Evolutionary conservation across 2,113 vertebrate species (phyloP), one percentile per base, ranked within the genome.

Genomic region (Mesocricetus auratus): DNA sequence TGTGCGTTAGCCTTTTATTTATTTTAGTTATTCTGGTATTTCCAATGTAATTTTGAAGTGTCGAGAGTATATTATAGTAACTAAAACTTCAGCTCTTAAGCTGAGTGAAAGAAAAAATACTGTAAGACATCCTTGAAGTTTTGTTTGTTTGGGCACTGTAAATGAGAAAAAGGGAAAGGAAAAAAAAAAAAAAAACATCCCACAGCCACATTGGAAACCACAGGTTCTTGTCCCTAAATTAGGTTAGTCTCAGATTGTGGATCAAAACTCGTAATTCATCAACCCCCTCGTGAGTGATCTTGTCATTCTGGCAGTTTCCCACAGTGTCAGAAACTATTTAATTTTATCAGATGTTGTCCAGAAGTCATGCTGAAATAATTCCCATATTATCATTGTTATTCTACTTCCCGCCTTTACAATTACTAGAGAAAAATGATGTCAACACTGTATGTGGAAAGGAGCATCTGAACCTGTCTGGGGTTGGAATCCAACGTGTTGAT

Each of bases 81-180:
- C 97, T 3, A 22, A 98, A 98, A 96, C 97, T 98, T 94, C 98
- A 98, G 96, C 96, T 98, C n/a, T 89, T 97, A 90, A 98, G 98
- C 98, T 98, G 98, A 97, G 98, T 98, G 98, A 98, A 98, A 98
- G 97, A 98, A 97, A 95, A 98, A 98, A 98, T 98, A 98, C 98
- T 99, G 98, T 98, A 98, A 97, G 97, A 95, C 93, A 94, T 98
- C 97, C 97, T 98, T 90, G 92, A 98, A 95, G 94, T 97, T 98
- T 97, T 98, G 97, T 98, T 98, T 98, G 91, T 98, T 98, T 97
- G 98, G 98, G 97, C 98, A 98, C 98, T 99, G 98, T 98, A 98
- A 97, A 95, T 73, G 97, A 82, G 96, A 94, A 97, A 97, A 98
- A 98, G 39, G 97, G 94, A 96, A 98, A 98, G 42, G 96, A 89